Conservation (phyloP, 2,888 invertebrate genomes). For the Blastobasis lacticolella region DNA sequence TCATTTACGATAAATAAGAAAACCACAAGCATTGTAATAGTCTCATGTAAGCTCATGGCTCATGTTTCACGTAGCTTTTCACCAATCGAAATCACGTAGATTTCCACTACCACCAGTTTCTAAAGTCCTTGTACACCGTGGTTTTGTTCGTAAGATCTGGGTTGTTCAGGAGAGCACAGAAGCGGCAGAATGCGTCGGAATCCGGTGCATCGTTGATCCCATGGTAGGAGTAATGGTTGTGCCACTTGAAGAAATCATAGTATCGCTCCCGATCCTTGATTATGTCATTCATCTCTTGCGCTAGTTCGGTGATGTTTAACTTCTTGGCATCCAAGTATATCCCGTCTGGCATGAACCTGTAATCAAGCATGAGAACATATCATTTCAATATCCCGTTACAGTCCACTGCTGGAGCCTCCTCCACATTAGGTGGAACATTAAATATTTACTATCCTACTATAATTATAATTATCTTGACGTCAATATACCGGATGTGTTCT, state of each 20-base stretch:
- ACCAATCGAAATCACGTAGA: too few relatives aligned
- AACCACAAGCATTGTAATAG: too few relatives aligned
- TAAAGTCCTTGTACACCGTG: not conserved
- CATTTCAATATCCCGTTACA: too few relatives aligned
- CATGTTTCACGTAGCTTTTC: too few relatives aligned
- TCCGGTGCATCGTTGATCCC: constrained; percentile 17
- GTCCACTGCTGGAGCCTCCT: too few relatives aligned
- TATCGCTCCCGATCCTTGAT: constrained; percentile 25
- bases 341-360: constrained; percentile 32
- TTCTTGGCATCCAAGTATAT: constrained; percentile 28
- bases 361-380: not conserved
- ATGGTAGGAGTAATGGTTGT: constrained; percentile 30
- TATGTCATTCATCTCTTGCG: constrained; percentile 22
- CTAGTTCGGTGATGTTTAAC: constrained; percentile 16
- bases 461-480: too few relatives aligned
- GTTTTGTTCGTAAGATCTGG: not conserved
- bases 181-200: constrained; percentile 25
- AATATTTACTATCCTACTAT: too few relatives aligned
- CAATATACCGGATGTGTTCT: too few relatives aligned
- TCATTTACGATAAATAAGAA: too few relatives aligned
- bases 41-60: too few relatives aligned
- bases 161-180: constrained; percentile 25
- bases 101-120: not conserved
- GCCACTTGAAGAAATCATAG: constrained; percentile 31
- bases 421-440: too few relatives aligned